Base-by-base conservation (phyloP, 1,140 invertebrate species). In the Argopecten irradians region DNA sequence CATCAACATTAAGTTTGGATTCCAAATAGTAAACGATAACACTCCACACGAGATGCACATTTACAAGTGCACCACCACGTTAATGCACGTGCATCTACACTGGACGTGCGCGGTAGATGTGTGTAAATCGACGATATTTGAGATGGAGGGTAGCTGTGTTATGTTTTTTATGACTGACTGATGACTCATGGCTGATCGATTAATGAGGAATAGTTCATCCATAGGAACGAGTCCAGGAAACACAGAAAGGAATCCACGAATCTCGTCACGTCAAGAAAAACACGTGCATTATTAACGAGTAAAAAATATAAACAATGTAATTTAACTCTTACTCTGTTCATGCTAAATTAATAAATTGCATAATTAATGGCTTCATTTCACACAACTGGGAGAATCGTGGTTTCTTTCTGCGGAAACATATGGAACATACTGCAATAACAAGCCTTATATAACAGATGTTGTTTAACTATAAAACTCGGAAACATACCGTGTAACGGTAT, bases 51-150 rank as follows among this genome's bases (percentile, higher is more conserved):
- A 39, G 13, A 39, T 39, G 36, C 36, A 39, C 36, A 13, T 39
- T 5, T 71, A 28, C 55, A 5, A 71, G 1, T 28, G 13, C 55
- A n/a, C 55, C 22, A 55, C 43, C 14, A 55, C 43, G 43, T 71
- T 22, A 8, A n/a, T 11, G n/a, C 14, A n/a, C n/a, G 55, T 71
- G 55, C 55, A 71, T 71, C 22, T 39, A 39, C 36, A 71, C 1
- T 71, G 55, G 55, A n/a, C 55, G n/a, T 28, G 55, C 55, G n/a
- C n/a, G 55, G 55, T 71, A 71, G 28, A 71, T 71, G 55, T n/a
- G 5, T 28, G 22, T 71, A n/a, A 71, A 71, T 71, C 5, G 55
- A 28, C 55, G 55, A n/a, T 71, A 71, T 7, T 39, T 39, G 36
- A 39, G 36, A 8, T 16, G 55, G n/a, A 28, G 55, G n/a, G 55